A percentile compares a stretch with the other conserved stretches of the same genome.
Evolutionary conservation across 1,140 invertebrate genomes (phyloP).

Genomic region (Ladona fulva): DNA sequence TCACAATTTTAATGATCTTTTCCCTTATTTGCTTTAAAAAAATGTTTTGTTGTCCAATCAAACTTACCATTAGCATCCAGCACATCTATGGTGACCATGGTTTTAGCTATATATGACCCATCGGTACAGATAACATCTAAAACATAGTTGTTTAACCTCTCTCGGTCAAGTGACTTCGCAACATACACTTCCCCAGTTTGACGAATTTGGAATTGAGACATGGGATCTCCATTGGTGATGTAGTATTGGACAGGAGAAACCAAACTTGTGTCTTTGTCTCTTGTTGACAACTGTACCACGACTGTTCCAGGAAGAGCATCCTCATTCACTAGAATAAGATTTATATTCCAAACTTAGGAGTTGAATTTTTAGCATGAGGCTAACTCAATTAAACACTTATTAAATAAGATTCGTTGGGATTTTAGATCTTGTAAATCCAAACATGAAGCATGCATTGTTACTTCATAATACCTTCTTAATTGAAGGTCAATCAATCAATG

Average conservation of each 20-base stretch:
- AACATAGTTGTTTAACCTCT: constrained; percentile 55
- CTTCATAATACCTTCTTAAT: too few species aligned
- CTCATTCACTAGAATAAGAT: constrained; percentile 50
- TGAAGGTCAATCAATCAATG: too few species aligned
- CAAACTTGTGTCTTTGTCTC: constrained; percentile 56
- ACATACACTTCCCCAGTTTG: constrained; percentile 72
- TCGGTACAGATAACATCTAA: constrained; percentile 71
- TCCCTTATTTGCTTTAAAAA: too few species aligned
- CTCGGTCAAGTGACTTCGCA: constrained; percentile 65
- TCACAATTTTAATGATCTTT: too few species aligned
- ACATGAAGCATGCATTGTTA: background rate
- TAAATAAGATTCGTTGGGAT: background rate
- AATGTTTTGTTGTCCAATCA: too few species aligned
- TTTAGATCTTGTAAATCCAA: background rate
- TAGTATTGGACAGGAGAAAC: constrained; percentile 59
- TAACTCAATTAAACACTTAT: background rate
- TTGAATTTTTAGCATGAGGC: background rate
- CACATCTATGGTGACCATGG: constrained; percentile 59
- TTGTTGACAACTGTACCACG: constrained; percentile 54
- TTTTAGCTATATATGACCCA: constrained; percentile 67
- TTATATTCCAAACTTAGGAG: constrained; percentile 2
- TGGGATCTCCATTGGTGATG: constrained; percentile 64
- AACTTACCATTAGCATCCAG: constrained; percentile 75
- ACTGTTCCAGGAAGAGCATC: constrained; percentile 72
- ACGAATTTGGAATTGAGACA: constrained; percentile 67